Evolutionary conservation across 2,888 invertebrate species (phyloP).

Genomic region (Cheilosia urbana): DNA sequence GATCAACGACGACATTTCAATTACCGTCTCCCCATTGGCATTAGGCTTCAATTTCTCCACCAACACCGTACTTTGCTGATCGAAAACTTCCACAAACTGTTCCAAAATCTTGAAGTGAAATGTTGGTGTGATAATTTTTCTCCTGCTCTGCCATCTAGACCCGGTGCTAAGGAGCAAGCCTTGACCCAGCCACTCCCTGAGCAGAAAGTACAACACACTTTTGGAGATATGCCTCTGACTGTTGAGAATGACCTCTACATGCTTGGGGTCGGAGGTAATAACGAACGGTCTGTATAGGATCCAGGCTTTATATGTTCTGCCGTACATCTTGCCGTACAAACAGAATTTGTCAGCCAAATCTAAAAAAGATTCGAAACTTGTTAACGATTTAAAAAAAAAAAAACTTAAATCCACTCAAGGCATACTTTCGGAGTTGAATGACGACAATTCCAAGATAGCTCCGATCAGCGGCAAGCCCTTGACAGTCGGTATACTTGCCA

Average conservation of each 20-base stretch:
- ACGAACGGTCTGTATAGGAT: slow-evolving; percentile 76
- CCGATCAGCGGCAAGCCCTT: slow-evolving; percentile 80
- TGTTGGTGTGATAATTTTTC: slow-evolving; percentile 90
- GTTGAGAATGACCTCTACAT: slow-evolving; percentile 79
- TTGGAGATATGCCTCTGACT: slow-evolving; percentile 80
- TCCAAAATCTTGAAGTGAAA: slow-evolving; percentile 92
- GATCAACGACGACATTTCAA: slow-evolving; percentile 87
- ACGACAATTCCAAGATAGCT: slow-evolving; percentile 77
- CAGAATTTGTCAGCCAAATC: slow-evolving; percentile 78
- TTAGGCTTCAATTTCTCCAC: slow-evolving; percentile 84
- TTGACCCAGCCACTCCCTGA: slow-evolving; percentile 81
- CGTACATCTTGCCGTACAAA: slow-evolving; percentile 77
- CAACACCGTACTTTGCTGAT: slow-evolving; percentile 86
- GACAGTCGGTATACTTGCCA: slow-evolving; percentile 78
- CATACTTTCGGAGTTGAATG: slow-evolving; percentile 80
- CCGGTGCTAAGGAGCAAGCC: slow-evolving; percentile 81
- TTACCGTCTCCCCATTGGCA: slow-evolving; percentile 79
- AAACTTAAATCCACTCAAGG: neutral
- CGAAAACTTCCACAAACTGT: slow-evolving; percentile 89
- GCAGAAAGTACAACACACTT: slow-evolving; percentile 78
- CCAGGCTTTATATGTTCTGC: slow-evolving; percentile 79
- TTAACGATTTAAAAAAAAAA: neutral
- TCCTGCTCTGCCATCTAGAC: slow-evolving; percentile 87
- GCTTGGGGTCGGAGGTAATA: slow-evolving; percentile 79
- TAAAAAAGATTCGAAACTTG: slow-evolving; percentile 31